Evolutionary conservation across 2,888 invertebrate genomes (phyloP).

Genomic region (Chesias legatella): DNA sequence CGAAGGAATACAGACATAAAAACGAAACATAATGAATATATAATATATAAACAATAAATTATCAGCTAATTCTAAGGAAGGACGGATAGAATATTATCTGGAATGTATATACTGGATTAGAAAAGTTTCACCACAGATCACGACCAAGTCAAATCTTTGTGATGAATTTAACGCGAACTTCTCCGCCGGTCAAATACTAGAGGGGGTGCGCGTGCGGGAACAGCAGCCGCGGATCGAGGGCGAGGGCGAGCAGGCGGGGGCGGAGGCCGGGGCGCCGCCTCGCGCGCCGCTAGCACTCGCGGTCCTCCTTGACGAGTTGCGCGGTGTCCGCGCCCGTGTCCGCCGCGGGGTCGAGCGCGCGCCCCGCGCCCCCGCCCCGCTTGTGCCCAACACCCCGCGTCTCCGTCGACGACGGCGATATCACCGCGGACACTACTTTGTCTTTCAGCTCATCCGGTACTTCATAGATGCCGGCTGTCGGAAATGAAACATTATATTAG

Average conservation of each 20-base stretch:
- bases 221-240: slow-evolving; percentile 16
- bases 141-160: not conserved
- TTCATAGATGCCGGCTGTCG: slow-evolving; percentile 86
- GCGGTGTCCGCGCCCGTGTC: slow-evolving; percentile 96
- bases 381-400: slow-evolving; percentile 84
- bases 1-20: slow-evolving; percentile 30
- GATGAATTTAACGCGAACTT: slow-evolving; percentile 1
- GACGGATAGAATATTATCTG: slow-evolving; percentile 44
- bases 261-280: slow-evolving; percentile 10
- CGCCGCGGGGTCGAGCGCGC: slow-evolving; percentile 91
- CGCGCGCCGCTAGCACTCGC: slow-evolving; percentile 65
- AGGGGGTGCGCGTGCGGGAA: slow-evolving; percentile 5
- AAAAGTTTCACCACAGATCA: slow-evolving; percentile 2
- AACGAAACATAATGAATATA: slow-evolving; percentile 23
- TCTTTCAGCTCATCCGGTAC: slow-evolving; percentile 88
- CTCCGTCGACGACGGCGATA: slow-evolving; percentile 90
- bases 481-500: not conserved
- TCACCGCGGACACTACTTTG: slow-evolving; percentile 86
- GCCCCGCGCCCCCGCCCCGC: slow-evolving; percentile 66
- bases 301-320: slow-evolving; percentile 93
- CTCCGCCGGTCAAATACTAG: not conserved
- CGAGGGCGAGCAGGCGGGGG: slow-evolving; percentile 10
- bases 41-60: slow-evolving; percentile 38
- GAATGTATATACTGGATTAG: slow-evolving; percentile 29
- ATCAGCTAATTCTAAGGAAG: slow-evolving; percentile 44